Base-by-base conservation (phyloP, 2,797 vertebrate species). In the Telmatherina bonti region DNA sequence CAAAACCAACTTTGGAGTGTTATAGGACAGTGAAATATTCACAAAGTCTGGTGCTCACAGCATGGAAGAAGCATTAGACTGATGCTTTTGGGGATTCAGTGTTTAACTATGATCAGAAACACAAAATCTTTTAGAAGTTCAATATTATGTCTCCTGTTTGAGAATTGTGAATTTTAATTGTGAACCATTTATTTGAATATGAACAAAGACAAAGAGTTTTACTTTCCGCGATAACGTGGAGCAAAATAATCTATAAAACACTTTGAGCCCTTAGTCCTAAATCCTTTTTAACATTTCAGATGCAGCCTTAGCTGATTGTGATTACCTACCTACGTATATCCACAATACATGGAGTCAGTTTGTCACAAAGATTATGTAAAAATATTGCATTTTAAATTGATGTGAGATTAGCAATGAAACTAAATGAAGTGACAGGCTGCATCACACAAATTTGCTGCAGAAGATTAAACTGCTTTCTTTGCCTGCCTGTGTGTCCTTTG, bases 21-120 rank as follows among this genome's bases (percentile, higher is more conserved):
- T 85, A 89, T 76, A 83, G 79, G 77, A 86, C 77, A 74, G 63
- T 91, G 70, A 92, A 91, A 91, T 87, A 90, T 90, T 90, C 57
- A 91, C 35, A 35, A 87, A 70, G 29, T 49, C 31, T 3, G 67
- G 72, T 74, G 69, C 84, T 79, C 76, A 70, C 59, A 84, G 79
- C 82, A 86, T 82, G 16, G 87, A 90, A 87, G 72, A 85, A 70
- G 51, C 29, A 83, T 88, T 76, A 85, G 76, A 54, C 47, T 22
- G 59, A 83, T 85, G 62, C 76, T 81, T 84, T 77, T 65, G 81
- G 69, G 74, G 77, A 73, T 83, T 80, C 67, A 66, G 64, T 58
- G 78, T 70, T 88, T 63, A 82, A 88, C 81, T 62, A 24, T 69
- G 59, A 78, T 72, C 72, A 68, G 78, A 79, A 81, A 83, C 68